A percentile compares a stretch with the other conserved stretches of the same genome.
phyloP scores from a whole-genome alignment of 1,140 invertebrate species.

The Calosoma granatense region DNA sequence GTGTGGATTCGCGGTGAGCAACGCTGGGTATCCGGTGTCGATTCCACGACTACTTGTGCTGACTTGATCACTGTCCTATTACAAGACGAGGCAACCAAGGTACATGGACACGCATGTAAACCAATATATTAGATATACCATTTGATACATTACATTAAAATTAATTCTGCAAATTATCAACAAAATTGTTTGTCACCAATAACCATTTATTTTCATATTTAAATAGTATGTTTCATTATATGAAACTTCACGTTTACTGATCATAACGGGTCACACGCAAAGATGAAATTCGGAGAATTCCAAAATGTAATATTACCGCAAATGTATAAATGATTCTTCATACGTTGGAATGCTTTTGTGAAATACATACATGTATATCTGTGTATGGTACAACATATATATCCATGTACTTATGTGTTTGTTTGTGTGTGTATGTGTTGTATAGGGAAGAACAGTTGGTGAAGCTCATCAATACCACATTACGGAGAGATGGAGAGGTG shows the following conservation, averaged over 20 bases:
- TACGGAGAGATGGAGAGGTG: constrained; percentile 52
- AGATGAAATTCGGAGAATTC: not conserved
- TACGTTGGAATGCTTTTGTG: not conserved
- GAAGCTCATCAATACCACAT: constrained; percentile 43
- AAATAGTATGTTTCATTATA: no score
- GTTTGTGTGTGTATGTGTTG: constrained; percentile 10
- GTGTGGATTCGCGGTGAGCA: constrained; percentile 64
- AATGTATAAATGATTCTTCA: not conserved
- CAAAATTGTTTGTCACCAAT: no score
- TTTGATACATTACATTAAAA: no score
- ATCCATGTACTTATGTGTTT: no score
- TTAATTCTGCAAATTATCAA: no score
- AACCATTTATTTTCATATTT: no score
- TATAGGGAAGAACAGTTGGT: constrained; percentile 29
- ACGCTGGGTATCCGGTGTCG: constrained; percentile 69
- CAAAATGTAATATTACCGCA: not conserved
- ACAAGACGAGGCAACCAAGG: constrained; percentile 32
- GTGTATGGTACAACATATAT: no score
- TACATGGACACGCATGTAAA: constrained; percentile 16
- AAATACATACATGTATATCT: no score
- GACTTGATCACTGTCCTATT: constrained; percentile 63
- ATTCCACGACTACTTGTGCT: constrained; percentile 62
- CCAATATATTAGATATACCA: no score
- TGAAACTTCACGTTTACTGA: no score
- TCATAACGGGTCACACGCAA: no score